phyloP scores from a whole-genome alignment of 2,797 vertebrate genomes.

The Esox lucius region DNA sequence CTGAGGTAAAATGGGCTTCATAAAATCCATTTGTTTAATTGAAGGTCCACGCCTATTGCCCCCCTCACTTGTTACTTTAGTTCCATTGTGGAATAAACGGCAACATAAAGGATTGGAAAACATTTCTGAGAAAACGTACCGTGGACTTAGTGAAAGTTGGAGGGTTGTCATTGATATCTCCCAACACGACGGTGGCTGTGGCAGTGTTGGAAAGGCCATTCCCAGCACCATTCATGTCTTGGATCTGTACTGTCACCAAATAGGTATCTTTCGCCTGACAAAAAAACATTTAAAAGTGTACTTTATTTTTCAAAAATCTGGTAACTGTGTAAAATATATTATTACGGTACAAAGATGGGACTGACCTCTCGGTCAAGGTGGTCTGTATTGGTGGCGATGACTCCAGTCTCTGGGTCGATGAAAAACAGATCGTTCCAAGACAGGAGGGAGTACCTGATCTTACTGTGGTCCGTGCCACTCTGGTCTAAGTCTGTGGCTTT shows the following conservation, averaged over 20 bases:
- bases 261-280: slow-evolving; percentile 73
- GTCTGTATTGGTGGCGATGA: slow-evolving; percentile 65
- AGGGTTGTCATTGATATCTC: slow-evolving; percentile 86
- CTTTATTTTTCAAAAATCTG: not conserved
- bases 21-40: too few species aligned
- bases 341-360: not conserved
- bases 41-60: not conserved
- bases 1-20: too few species aligned
- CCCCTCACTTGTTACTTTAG: not conserved
- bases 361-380: slow-evolving; percentile 88
- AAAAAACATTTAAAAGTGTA: not conserved
- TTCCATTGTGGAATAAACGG: not conserved
- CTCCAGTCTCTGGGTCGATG: slow-evolving; percentile 73
- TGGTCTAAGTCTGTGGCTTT: slow-evolving; percentile 80
- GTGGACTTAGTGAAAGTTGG: slow-evolving; percentile 73
- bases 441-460: slow-evolving; percentile 75
- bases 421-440: slow-evolving; percentile 61
- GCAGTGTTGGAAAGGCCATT: slow-evolving; percentile 74
- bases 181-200: slow-evolving; percentile 72
- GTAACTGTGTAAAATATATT: not conserved
- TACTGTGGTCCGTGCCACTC: slow-evolving; percentile 64
- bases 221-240: slow-evolving; percentile 77
- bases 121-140: slow-evolving; percentile 71
- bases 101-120: not conserved
- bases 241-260: slow-evolving; percentile 69